Base-by-base conservation (phyloP, 2,113 vertebrate species). In the Diphyllodes magnificus region DNA sequence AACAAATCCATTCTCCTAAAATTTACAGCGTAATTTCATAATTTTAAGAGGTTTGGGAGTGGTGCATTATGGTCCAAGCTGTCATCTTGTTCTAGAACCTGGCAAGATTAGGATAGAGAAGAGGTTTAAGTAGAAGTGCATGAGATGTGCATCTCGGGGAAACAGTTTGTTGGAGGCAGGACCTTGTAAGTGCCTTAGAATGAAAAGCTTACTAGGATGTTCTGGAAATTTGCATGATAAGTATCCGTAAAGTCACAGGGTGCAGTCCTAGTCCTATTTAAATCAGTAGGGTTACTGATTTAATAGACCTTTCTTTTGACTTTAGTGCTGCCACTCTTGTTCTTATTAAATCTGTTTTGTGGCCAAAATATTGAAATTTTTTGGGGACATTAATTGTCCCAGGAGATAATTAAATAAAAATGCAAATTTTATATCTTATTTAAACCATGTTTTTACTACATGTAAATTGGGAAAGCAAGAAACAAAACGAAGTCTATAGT, bases 211-310 rank as follows among this genome's bases (percentile, higher is more conserved):
- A 94, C 65, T 64, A 88, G 65, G 86, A 49, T 92, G 60, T 92
- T 94, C 86, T 95, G 82, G 83, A 80, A 94, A 96, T 96, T 95
- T 93, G 80, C 94, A 92, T 95, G 87, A 69, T 93, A 90, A 93
- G 72, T 88, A 50, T 88, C 86, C 0, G 0, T 92, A 82, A 94
- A 96, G 95, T 95, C 92, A 90, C 82, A 88, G 72, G 82, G 90
- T 88, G 69, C 82, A 94, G 45, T 84, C 47, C 49, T 82, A 94
- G 82, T 77, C 57, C 80, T 92, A 30, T 83, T 95, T 90, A 96
- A 96, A 95, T 96, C 80, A 95, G 88, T 93, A 45, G 90, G 82
- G 95, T 92, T 93, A 86, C 90, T 95, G 94, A 96, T 96, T 94
- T 96, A 91, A 95, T 93, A 88, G 88, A 96, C 92, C 82, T 92